A percentile compares a stretch with the other conserved stretches of the same genome.
Conservation (phyloP, 1,140 invertebrate genomes). For the Bacillus rossius region DNA sequence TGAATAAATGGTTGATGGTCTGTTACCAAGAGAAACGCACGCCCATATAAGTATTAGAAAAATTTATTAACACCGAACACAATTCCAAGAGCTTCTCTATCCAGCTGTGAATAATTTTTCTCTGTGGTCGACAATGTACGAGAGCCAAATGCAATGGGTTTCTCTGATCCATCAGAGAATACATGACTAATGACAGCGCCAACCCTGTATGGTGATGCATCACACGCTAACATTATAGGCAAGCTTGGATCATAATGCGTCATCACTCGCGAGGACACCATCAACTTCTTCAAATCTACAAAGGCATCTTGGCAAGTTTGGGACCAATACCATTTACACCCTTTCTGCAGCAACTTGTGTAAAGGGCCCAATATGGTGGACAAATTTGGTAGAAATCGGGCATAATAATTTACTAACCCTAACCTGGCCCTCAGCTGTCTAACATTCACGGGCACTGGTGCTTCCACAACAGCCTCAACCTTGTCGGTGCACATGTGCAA, state of each 20-base stretch:
- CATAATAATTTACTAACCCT: conserved; percentile 32
- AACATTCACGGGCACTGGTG: conserved; percentile 23
- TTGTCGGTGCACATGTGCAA: conserved; percentile 38
- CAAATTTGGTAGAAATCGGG: conserved; percentile 29
- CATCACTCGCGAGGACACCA: conserved; percentile 19
- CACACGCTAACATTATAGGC: conserved; percentile 44
- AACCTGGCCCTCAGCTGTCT: conserved; percentile 28
- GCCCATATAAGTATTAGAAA: conserved; percentile 44
- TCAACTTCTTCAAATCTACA: not conserved
- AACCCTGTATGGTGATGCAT: conserved; percentile 39
- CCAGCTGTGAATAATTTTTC: conserved; percentile 45
- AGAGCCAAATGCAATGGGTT: conserved; percentile 45
- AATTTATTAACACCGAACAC: conserved; percentile 45
- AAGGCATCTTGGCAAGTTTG: not conserved
- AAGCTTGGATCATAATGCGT: conserved; percentile 40
- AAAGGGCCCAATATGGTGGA: conserved; percentile 25
- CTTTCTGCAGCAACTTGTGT: conserved; percentile 26
- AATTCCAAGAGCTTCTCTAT: conserved; percentile 48
- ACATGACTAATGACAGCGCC: conserved; percentile 43
- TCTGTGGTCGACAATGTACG: conserved; percentile 42
- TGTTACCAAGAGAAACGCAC: conserved; percentile 33
- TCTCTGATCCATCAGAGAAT: conserved; percentile 34
- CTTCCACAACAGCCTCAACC: conserved; percentile 32
- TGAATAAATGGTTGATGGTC: conserved; percentile 38
- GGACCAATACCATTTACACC: conserved; percentile 30